Evolutionary conservation across 2,888 invertebrate species (phyloP).

Genomic region (Heterodera filipjevi): DNA sequence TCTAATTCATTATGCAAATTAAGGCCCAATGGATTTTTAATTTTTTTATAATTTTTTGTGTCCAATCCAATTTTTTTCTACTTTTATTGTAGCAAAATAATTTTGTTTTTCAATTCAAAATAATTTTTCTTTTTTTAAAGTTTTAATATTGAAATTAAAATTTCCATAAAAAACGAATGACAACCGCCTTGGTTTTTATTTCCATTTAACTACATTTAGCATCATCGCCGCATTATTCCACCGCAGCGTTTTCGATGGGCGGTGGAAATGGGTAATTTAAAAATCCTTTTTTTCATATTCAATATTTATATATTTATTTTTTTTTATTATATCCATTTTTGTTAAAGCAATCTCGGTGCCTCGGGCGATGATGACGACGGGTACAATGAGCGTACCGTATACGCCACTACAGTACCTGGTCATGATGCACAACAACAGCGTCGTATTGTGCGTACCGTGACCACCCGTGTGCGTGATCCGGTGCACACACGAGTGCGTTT

Average conservation of each 20-base stretch:
- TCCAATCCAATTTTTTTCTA: too few species aligned
- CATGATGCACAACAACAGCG: not conserved
- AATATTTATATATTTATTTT: not conserved
- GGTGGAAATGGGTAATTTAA: not conserved
- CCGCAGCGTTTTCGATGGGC: not conserved
- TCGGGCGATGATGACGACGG: slow-evolving; percentile 7
- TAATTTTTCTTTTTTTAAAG: too few species aligned
- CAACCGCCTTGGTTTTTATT: too few species aligned
- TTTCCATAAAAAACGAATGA: too few species aligned
- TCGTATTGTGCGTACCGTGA: slow-evolving; percentile 60
- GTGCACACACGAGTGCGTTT: slow-evolving; percentile 61
- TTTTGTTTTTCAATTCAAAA: too few species aligned
- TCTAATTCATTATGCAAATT: too few species aligned
- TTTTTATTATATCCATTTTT: too few species aligned
- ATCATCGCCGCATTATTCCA: not conserved
- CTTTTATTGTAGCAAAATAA: too few species aligned
- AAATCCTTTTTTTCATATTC: not conserved
- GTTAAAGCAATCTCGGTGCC: not conserved
- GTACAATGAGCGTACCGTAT: slow-evolving; percentile 14
- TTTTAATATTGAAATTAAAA: too few species aligned
- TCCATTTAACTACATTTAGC: not conserved
- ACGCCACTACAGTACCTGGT: not conserved
- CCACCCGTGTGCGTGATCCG: slow-evolving; percentile 62
- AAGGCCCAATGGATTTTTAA: too few species aligned
- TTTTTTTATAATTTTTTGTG: too few species aligned